A percentile compares a stretch with the other conserved stretches of the same genome.
Conservation (phyloP, 2,888 invertebrate species). For the Drosophila yooni region DNA sequence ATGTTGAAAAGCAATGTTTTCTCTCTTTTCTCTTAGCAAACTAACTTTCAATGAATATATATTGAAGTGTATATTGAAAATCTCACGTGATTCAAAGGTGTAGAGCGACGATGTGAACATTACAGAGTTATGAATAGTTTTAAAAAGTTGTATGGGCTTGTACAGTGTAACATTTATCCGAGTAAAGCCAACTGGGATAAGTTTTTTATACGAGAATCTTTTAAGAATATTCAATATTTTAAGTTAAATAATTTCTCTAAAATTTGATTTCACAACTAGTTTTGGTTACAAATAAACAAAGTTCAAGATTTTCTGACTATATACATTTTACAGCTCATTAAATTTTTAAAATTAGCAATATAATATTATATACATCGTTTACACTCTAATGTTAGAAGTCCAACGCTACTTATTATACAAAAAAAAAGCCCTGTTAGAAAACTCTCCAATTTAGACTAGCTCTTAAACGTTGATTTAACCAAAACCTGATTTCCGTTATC, state of each 20-base stretch:
- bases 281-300: not conserved
- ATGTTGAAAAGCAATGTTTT: slow-evolving; percentile 1
- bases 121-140: slow-evolving; percentile 13
- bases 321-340: not conserved
- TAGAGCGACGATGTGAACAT: slow-evolving; percentile 25
- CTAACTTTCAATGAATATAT: not conserved
- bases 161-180: not conserved
- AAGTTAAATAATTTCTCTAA: not conserved
- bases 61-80: not conserved
- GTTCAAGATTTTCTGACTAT: not conserved
- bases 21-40: not conserved
- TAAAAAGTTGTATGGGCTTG: not conserved
- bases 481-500: not conserved
- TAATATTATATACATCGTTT: too few species aligned
- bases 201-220: not conserved
- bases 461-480: not conserved
- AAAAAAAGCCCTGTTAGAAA: not conserved
- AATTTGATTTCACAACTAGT: not conserved
- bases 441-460: not conserved
- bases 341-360: not conserved
- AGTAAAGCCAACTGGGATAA: slow-evolving; percentile 16
- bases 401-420: not conserved
- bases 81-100: not conserved
- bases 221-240: not conserved
- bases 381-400: not conserved